Evolutionary conservation across 2,888 invertebrate species (phyloP).

Genomic region (Cistogaster globosa): DNA sequence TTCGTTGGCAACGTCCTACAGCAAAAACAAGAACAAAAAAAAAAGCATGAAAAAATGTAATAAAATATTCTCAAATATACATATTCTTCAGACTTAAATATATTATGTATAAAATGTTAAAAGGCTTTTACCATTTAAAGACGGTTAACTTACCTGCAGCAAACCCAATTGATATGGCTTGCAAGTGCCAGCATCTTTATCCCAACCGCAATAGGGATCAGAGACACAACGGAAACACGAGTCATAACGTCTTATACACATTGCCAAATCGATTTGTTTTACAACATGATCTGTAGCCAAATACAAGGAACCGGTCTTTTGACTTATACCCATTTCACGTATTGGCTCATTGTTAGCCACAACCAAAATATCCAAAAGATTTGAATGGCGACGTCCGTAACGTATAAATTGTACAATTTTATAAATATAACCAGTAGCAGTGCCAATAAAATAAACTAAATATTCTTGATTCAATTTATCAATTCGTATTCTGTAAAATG

Average conservation of each 20-base stretch:
- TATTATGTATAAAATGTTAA: not conserved
- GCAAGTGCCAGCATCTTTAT: constrained; percentile 93
- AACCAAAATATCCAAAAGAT: constrained; percentile 94
- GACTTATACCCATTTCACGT: constrained; percentile 93
- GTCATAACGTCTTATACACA: constrained; percentile 95
- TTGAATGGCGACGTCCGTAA: constrained; percentile 92
- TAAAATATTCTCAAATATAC: constrained; percentile 3
- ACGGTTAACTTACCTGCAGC: constrained; percentile 78
- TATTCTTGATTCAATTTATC: constrained; percentile 86
- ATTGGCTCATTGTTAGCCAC: constrained; percentile 95
- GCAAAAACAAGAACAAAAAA: constrained; percentile 79
- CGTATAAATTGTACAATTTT: constrained; percentile 96
- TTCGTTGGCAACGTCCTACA: constrained; percentile 95
- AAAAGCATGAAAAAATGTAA: constrained; percentile 77
- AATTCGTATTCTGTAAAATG: constrained; percentile 81
- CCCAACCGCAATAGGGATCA: constrained; percentile 99
- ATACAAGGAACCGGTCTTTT: constrained; percentile 93
- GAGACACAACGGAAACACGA: constrained; percentile 96
- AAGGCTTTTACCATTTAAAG: not conserved
- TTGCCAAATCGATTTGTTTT: constrained; percentile 93
- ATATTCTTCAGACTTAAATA: not conserved
- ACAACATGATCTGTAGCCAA: constrained; percentile 94
- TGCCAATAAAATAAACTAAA: constrained; percentile 95
- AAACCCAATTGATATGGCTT: constrained; percentile 93
- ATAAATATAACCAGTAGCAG: constrained; percentile 93